These are phyloP conservation scores for Anticlea derivata DNA, from an alignment of 2,888 invertebrate genomes.

Conservation along the genomic window DNA sequence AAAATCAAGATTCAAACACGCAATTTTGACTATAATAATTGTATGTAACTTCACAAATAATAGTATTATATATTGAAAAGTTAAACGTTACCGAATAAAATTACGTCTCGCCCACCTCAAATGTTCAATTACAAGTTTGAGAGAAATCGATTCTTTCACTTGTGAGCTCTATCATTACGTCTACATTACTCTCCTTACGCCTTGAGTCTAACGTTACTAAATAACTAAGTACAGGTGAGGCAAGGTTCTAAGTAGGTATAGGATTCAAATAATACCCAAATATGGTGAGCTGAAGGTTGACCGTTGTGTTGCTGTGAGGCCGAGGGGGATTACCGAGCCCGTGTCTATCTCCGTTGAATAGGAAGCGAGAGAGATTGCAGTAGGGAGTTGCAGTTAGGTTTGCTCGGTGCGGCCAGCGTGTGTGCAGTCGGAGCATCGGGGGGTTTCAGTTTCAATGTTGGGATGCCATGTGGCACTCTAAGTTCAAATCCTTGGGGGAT, in stretches of 20 bases:
- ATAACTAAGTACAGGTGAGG: constrained; percentile 61
- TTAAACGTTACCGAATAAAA: not conserved
- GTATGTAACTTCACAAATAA: not conserved
- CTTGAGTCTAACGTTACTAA: constrained; percentile 57
- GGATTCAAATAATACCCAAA: constrained; percentile 82
- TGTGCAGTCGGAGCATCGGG: constrained; percentile 59
- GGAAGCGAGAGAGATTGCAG: constrained; percentile 68
- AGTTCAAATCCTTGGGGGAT: constrained; percentile 26
- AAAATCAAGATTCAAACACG: not conserved
- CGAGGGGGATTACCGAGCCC: constrained; percentile 70
- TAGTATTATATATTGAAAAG: not conserved
- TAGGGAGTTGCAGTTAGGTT: constrained; percentile 58
- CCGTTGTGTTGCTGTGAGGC: constrained; percentile 77
- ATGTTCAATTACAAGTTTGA: not conserved
- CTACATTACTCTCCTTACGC: constrained; percentile 50
- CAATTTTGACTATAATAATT: not conserved
- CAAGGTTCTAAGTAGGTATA: constrained; percentile 75
- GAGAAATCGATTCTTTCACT: not conserved
- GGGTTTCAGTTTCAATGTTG: constrained; percentile 63
- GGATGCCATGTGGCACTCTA: constrained; percentile 26
- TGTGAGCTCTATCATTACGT: constrained; percentile 21
- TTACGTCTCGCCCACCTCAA: not conserved
- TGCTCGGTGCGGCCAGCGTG: constrained; percentile 34
- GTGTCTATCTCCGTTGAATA: constrained; percentile 66
- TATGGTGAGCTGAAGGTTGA: constrained; percentile 75